Evolutionary conservation across 92 coral and sea anemone genomes (phyloP).

Genomic region (Heteractis magnifica): DNA sequence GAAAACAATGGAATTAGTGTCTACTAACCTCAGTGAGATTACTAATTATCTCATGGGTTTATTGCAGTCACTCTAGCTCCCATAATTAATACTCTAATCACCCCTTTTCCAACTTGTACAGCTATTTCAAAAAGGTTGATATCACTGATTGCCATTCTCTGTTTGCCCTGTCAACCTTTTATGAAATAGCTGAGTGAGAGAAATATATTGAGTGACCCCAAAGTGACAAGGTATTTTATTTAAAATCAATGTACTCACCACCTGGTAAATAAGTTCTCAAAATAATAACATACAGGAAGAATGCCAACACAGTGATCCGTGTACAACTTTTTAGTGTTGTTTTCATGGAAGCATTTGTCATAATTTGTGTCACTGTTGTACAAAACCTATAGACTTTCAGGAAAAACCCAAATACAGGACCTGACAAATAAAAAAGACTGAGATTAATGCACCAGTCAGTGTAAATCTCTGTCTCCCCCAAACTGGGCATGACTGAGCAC

Average conservation of each 20-base stretch:
- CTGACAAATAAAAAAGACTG: not conserved
- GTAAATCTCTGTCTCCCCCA: too few relatives aligned
- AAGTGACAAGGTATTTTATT: not conserved
- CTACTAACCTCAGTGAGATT: too few relatives aligned
- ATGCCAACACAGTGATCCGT: constrained; percentile 17
- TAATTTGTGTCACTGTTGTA: constrained; percentile 11
- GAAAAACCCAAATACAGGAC: not conserved
- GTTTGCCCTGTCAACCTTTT: too few relatives aligned
- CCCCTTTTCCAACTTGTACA: not conserved
- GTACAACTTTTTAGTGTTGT: constrained; percentile 7
- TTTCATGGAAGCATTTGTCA: constrained; percentile 1
- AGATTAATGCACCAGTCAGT: not conserved
- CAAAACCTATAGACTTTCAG: not conserved
- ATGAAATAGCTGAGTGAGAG: too few relatives aligned
- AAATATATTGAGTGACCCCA: too few relatives aligned
- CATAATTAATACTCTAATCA: too few relatives aligned
- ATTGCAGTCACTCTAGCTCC: too few relatives aligned
- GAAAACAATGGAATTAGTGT: too few relatives aligned
- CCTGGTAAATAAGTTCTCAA: constrained; percentile 31
- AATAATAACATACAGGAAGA: constrained; percentile 19
- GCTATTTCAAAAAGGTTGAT: not conserved
- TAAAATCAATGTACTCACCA: not conserved
- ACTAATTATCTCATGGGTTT: too few relatives aligned
- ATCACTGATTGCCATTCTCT: not conserved
- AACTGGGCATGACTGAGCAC: too few relatives aligned